Percentiles rank a stretch among this genome's conserved stretches.
Conservation (phyloP, 2,888 invertebrate genomes). For the Melitaea athalia region DNA sequence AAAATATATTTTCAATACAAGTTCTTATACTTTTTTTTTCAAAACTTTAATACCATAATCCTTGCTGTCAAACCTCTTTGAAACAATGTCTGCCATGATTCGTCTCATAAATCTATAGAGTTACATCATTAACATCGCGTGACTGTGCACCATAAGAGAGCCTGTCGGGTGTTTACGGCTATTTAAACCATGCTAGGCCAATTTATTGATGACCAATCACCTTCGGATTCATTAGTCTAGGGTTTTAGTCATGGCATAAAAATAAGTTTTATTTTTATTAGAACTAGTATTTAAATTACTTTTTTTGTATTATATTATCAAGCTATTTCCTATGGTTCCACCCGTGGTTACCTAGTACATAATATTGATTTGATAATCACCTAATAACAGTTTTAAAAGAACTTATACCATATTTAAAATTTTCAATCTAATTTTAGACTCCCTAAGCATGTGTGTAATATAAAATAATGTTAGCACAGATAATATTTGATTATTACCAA, state of each 20-base stretch:
- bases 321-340: too few relatives aligned
- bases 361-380: too few relatives aligned
- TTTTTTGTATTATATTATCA: too few relatives aligned
- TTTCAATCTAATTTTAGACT: too few relatives aligned
- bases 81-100: constrained; percentile 27
- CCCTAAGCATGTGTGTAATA: too few relatives aligned
- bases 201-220: constrained; percentile 60
- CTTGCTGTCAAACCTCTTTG: background rate
- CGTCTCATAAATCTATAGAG: constrained; percentile 60
- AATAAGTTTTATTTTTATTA: background rate
- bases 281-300: background rate
- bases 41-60: background rate
- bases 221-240: constrained; percentile 40
- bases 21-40: too few relatives aligned
- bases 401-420: background rate
- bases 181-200: constrained; percentile 61
- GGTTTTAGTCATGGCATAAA: constrained; percentile 5
- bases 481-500: too few relatives aligned
- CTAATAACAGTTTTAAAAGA: too few relatives aligned
- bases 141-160: constrained; percentile 68
- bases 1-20: background rate
- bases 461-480: too few relatives aligned
- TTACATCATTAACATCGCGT: constrained; percentile 78
- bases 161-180: constrained; percentile 65
- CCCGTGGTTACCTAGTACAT: too few relatives aligned